phyloP scores from a whole-genome alignment of 2,113 vertebrate genomes.

The Eurystomus gularis region DNA sequence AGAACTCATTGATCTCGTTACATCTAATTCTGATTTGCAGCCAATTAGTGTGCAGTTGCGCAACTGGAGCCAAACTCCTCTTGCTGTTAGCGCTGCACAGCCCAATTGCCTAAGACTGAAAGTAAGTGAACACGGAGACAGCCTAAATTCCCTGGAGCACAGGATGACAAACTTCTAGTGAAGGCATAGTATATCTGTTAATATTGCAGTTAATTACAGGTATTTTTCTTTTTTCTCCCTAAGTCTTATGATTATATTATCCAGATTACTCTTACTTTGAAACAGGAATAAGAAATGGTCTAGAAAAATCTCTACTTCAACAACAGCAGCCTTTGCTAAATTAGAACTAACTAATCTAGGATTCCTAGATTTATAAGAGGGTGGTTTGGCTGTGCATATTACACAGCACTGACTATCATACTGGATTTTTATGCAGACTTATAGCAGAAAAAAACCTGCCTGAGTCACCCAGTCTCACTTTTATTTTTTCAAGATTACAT shows the following conservation, averaged over 20 bases:
- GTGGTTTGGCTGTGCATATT: not conserved
- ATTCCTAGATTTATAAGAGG: not conserved
- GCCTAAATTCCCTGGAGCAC: accelerated
- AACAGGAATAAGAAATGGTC: not conserved
- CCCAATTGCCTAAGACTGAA: not conserved
- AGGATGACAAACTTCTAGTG: not conserved
- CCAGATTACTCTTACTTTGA: not conserved
- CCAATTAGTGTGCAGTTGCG: not conserved
- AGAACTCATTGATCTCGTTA: not conserved
- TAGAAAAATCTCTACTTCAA: not conserved
- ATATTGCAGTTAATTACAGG: not conserved
- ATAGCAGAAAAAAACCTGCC: not conserved
- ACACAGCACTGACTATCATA: not conserved
- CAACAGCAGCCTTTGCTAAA: not conserved
- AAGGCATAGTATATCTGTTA: not conserved
- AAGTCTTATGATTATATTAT: not conserved
- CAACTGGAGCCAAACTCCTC: not conserved
- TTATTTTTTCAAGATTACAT: not conserved
- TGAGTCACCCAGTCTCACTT: not conserved
- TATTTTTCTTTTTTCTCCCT: not conserved
- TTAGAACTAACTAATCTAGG: not conserved
- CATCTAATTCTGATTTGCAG: not conserved
- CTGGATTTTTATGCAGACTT: not conserved
- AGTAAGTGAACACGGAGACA: not conserved
- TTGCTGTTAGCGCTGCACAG: not conserved